A percentile compares a stretch with the other conserved stretches of the same genome.
Evolutionary conservation across 2,888 invertebrate species (phyloP).

Genomic region (Encarsia formosa): DNA sequence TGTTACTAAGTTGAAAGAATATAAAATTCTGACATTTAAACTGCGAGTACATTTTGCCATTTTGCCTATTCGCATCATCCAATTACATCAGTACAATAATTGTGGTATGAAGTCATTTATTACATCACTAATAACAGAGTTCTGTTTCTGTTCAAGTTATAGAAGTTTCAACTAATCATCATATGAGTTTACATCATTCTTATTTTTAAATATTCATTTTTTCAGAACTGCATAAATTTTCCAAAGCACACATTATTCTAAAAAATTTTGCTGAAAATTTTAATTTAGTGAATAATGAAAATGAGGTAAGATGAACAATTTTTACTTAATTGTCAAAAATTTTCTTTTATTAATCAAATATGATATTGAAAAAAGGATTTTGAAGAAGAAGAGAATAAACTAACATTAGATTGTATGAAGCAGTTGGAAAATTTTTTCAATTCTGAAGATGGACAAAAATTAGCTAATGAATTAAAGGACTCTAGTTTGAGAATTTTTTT

Average conservation of each 20-base stretch:
- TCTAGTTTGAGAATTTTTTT: constrained; percentile 56
- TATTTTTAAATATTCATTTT: neutral
- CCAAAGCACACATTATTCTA: constrained; percentile 2
- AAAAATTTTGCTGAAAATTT: constrained; percentile 13
- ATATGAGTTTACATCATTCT: too few relatives aligned
- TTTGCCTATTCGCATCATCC: constrained; percentile 35
- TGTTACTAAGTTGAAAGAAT: constrained; percentile 36
- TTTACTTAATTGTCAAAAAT: neutral
- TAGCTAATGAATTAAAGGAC: constrained; percentile 54
- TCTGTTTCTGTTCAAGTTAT: too few relatives aligned
- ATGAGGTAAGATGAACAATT: constrained; percentile 10
- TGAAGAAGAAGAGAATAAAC: constrained; percentile 10
- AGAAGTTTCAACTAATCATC: neutral
- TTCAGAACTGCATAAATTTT: constrained; percentile 2
- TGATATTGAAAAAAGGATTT: constrained; percentile 10
- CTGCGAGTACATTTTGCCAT: constrained; percentile 46
- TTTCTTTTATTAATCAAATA: neutral
- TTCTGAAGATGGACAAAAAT: constrained; percentile 52
- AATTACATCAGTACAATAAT: constrained; percentile 14
- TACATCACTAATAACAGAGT: neutral
- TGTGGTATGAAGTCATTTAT: constrained; percentile 1
- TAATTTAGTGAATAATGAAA: constrained; percentile 6
- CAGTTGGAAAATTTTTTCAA: constrained; percentile 47
- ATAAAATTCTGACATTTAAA: constrained; percentile 45
- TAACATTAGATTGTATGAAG: constrained; percentile 38